Percentiles rank a stretch among this genome's conserved stretches.
phyloP scores from a whole-genome alignment of 1,140 invertebrate species.

The Mycetomoellerius zeteki region DNA sequence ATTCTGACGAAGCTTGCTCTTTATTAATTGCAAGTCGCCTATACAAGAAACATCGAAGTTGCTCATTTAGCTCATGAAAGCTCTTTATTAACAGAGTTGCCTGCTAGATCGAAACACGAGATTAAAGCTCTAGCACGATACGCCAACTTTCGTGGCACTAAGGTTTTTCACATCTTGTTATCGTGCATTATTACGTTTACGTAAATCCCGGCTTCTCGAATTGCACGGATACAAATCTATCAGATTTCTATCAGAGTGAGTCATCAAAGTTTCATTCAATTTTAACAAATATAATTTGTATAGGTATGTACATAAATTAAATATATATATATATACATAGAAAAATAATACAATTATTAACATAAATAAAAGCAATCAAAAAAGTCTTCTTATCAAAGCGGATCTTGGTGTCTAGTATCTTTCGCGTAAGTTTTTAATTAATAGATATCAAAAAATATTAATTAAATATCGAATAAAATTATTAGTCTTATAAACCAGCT shows the following conservation, averaged over 20 bases:
- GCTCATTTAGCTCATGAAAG: constrained; percentile 49
- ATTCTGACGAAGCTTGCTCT: constrained; percentile 18
- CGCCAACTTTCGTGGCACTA: constrained; percentile 33
- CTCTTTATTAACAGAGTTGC: constrained; percentile 59
- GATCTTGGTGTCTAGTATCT: too few species aligned
- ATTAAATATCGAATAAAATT: not conserved
- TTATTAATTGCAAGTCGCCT: constrained; percentile 57
- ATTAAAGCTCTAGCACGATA: constrained; percentile 54
- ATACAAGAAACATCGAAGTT: constrained; percentile 57
- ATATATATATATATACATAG: not conserved
- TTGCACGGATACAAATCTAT: not conserved
- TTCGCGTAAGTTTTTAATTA: too few species aligned
- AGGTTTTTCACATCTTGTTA: constrained; percentile 55
- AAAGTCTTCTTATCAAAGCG: too few species aligned
- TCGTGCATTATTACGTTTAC: constrained; percentile 48
- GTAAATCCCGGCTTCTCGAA: constrained; percentile 35
- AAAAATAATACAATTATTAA: not conserved
- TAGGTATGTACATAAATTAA: not conserved
- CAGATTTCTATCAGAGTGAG: not conserved
- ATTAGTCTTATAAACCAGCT: not conserved
- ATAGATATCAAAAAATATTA: too few species aligned
- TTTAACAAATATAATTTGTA: not conserved
- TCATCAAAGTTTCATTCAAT: not conserved
- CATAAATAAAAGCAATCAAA: too few species aligned
- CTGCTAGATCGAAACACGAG: constrained; percentile 50